Base-by-base conservation (phyloP, 1,140 invertebrate species). In the Arion vulgaris region DNA sequence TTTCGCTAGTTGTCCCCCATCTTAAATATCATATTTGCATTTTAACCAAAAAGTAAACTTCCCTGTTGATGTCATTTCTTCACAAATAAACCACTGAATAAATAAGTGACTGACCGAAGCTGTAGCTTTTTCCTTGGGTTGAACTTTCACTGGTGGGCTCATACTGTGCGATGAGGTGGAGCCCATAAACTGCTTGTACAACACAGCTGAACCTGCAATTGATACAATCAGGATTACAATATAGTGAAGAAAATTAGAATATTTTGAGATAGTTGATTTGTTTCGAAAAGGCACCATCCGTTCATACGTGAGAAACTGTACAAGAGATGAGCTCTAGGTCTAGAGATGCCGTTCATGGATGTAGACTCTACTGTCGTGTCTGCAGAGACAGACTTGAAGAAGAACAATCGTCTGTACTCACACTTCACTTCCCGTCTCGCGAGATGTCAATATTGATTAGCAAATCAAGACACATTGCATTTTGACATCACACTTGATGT, bases 101-200 rank as follows among this genome's bases (percentile, higher is more conserved):
- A n/a, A n/a, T n/a, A n/a, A 57, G 4, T 23, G 0, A 49, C 91
- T 91, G 87, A 93, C 92, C 80, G 93, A 92, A 23, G 92, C 93
- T 36, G 92, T 93, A 76, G 93, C 93, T 85, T 90, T 91, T 17
- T 90, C 91, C 66, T 89, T 86, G 49, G 93, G 90, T 72, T 90
- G 89, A 79, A 93, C 87, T 72, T 92, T 87, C 66, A 92, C 91
- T 51, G 92, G 91, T 80, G 88, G 86, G 80, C 87, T 84, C 91
- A 92, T 92, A 72, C 86, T 88, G 84, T 88, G 88, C 53, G 87
- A 86, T 66, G 90, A 87, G 84, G 86, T 87, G 53, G 87, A 87
- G 86, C 91, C 91, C 91, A 92, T 92, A 89, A 85, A 89, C 87
- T 69, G 83, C 81, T 38, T 51, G 73, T 75, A 49, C 73, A 45